Evolutionary conservation across 2,797 vertebrate genomes (phyloP), one percentile per base, ranked within the genome.

Genomic region (Falco columbarius): DNA sequence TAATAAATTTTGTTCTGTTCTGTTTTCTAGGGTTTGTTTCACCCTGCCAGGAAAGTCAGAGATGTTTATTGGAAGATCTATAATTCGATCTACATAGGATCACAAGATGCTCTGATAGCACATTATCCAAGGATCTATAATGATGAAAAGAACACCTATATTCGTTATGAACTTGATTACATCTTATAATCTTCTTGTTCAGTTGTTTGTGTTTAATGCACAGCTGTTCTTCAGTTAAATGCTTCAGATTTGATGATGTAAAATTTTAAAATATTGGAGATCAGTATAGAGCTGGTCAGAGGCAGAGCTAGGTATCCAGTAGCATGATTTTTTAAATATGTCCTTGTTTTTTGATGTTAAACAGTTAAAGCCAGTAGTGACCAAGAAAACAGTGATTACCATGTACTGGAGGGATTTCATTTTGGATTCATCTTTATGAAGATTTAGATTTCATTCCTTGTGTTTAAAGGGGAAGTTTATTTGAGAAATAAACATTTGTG

Each of bases 21-120:
- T 93, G 17, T 95, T 90, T 95, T 83, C 18, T 94, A 99, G 99
- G 99, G 99, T 91, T 98, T 99, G 96, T 99, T 99, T 97, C 99
- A 99, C 90, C 99, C 99, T 38, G 99, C 99, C 95, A 98, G 99
- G 86, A 99, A 99, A 98, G 99, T 99, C 93, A 98, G 99, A 95
- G 99, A 99, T 12, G 99, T 99, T 29, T 99, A 99, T 96, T 99
- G 99, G 99, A 99, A 99, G 98, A 99, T 99, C 62, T 99, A 99
- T 97, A 99, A 99, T 96, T 99, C 99, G 26, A 99, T 99, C 97
- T 99, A 99, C 97, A 99, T 99, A 1, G 99, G 99, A 66, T 99
- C 99, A 10, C 99, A 99, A 96, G 99, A 99, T 59, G 99, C 99
- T 63, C 98, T 99, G 92, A 99, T 99, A 85, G 99, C 99, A 74